Evolutionary conservation across 2,888 invertebrate genomes (phyloP).

Genomic region (Platycnemis pennipes): DNA sequence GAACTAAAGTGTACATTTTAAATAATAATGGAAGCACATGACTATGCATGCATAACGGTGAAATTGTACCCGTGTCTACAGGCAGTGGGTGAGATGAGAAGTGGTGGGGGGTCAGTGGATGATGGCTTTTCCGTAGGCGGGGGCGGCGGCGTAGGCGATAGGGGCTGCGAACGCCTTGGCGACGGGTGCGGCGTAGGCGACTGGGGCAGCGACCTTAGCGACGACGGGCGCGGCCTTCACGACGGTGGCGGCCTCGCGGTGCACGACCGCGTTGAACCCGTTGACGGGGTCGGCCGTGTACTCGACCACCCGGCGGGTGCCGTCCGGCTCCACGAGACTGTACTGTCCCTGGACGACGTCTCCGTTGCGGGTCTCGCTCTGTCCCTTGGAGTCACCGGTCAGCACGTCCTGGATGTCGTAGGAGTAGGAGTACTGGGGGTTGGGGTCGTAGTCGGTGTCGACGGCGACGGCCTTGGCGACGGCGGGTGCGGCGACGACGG

Average conservation of each 20-base stretch:
- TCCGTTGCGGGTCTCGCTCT: constrained; percentile 71
- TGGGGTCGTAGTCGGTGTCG: constrained; percentile 64
- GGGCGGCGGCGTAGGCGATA: constrained; percentile 64
- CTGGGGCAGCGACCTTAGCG: constrained; percentile 70
- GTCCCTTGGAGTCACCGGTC: constrained; percentile 71
- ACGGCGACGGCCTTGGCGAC: constrained; percentile 59
- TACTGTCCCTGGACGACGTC: constrained; percentile 71
- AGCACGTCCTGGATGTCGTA: constrained; percentile 69
- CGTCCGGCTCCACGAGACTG: constrained; percentile 71
- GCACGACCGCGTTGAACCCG: constrained; percentile 71
- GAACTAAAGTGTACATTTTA: constrained; percentile 38
- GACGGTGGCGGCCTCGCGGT: constrained; percentile 62
- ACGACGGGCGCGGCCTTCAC: constrained; percentile 72
- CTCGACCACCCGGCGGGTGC: constrained; percentile 69
- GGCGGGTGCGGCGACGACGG: constrained; percentile 55
- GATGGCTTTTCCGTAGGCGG: constrained; percentile 69
- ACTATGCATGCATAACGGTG: constrained; percentile 67
- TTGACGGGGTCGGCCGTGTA: constrained; percentile 70
- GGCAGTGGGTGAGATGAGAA: constrained; percentile 32
- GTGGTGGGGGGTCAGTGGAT: constrained; percentile 65
- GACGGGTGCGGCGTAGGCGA: constrained; percentile 63
- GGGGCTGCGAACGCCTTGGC: constrained; percentile 69
- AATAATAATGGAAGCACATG: constrained; percentile 68
- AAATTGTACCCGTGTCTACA: constrained; percentile 52
- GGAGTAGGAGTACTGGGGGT: constrained; percentile 70